Conservation (phyloP, 2,797 vertebrate species). For the Eulemur albifrons region DNA sequence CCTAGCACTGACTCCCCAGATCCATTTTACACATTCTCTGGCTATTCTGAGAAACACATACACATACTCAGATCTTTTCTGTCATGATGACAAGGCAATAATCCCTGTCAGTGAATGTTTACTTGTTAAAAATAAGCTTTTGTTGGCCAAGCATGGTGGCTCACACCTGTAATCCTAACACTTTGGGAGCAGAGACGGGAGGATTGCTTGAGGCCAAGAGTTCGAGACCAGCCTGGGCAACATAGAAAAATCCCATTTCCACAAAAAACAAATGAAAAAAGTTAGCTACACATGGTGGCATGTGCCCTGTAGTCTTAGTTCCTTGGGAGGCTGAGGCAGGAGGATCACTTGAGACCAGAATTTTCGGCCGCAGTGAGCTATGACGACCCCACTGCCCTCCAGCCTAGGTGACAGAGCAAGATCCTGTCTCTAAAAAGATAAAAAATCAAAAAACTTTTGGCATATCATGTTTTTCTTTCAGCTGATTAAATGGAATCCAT, state of each 20-base stretch:
- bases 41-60: background rate
- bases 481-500: background rate
- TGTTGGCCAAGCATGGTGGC: background rate
- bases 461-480: background rate
- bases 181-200: background rate
- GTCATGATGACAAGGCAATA: background rate
- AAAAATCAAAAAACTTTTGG: background rate
- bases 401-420: background rate
- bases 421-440: background rate
- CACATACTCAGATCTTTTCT: background rate
- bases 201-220: background rate
- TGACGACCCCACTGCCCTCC: background rate
- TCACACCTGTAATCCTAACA: background rate
- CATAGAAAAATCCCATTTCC: background rate
- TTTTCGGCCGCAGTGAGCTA: background rate
- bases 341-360: background rate
- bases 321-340: background rate
- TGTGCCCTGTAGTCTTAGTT: background rate
- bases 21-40: background rate
- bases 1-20: background rate
- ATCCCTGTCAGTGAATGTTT: background rate
- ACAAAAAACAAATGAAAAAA: background rate
- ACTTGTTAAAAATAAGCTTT: background rate
- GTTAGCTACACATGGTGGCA: background rate
- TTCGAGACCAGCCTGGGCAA: background rate